Base-by-base conservation (phyloP, 2,113 vertebrate species). In the Cairina moschata region DNA sequence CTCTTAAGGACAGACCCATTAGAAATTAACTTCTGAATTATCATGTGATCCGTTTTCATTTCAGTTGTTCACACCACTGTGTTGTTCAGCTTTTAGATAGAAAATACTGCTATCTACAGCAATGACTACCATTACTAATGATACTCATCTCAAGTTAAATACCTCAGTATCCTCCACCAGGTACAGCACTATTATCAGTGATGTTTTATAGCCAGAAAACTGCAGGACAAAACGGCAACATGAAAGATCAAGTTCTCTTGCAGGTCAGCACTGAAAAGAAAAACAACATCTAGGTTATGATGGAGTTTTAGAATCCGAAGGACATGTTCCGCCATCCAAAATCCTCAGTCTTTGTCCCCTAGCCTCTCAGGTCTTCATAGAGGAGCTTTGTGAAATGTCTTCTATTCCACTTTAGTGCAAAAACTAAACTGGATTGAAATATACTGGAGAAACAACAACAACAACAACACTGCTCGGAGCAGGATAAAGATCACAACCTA, bases 21-120 rank as follows among this genome's bases (percentile, higher is more conserved):
- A 76, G 42, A 86, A 83, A 55, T 22, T 75, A 34, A 69, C 81
- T 92, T 77, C n/a, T 71, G 80, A 95, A 71, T 94, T 89, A 83
- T 56, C 46, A 38, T 46, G 40, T 65, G 73, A 80, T 68, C 92
- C 55, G 31, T 25, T 59, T 44, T 34, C 3, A 73, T 59, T 77
- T 72, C 22, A 40, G 5, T 26, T 73, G 44, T 78, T 58, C 36
- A 66, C 34, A 38, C 18, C n/a, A 11, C 17, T 40, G 22, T 2
- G 11, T 52, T 77, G n/a, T 55, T 77, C 1, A 0, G 8, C 55
- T 55, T 60, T 46, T 66, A 12, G 22, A n/a, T 26, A 58, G 21
- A n/a, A 52, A 72, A 65, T 29, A 38, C 7, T 40, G 32, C 12
- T 36, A 72, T 52, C 18, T 46, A 52, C 58, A 72, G 6, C 58